Percentiles rank a stretch among this genome's conserved stretches.
phyloP scores from a whole-genome alignment of 2,888 invertebrate genomes.

The Habroteleia sp. region DNA sequence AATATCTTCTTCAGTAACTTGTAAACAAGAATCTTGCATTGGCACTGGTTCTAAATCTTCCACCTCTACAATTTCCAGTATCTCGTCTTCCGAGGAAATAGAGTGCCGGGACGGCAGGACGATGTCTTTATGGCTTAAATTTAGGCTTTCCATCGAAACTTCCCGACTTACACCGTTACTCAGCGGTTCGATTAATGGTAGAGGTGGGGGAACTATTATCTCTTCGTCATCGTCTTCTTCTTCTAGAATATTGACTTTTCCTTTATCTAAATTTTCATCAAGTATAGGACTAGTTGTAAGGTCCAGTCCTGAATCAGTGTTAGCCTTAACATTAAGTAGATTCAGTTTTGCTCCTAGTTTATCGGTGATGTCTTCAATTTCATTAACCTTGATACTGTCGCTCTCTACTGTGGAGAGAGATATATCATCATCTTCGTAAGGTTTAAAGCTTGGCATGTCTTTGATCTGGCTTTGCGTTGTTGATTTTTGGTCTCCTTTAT shows the following conservation, averaged over 20 bases:
- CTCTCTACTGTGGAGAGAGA: conserved; percentile 76
- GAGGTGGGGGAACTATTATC: conserved; percentile 90
- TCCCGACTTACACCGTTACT: conserved; percentile 86
- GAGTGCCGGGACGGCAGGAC: conserved; percentile 84
- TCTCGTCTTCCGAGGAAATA: conserved; percentile 86
- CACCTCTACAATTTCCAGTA: conserved; percentile 90
- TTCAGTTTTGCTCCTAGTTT: conserved; percentile 77
- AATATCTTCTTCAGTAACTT: conserved; percentile 96
- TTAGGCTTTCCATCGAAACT: conserved; percentile 91
- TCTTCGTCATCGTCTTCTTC: conserved; percentile 90
- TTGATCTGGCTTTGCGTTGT: conserved; percentile 82
- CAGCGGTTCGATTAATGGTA: conserved; percentile 89
- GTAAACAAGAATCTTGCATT: conserved; percentile 92
- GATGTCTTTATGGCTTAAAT: conserved; percentile 88
- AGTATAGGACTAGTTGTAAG: conserved; percentile 76
- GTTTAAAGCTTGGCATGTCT: conserved; percentile 85
- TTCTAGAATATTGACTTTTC: conserved; percentile 75
- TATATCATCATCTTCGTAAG: conserved; percentile 82
- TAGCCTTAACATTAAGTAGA: conserved; percentile 76
- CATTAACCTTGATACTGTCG: conserved; percentile 76
- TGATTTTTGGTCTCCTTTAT: conserved; percentile 80
- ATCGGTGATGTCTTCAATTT: conserved; percentile 78
- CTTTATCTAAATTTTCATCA: conserved; percentile 74
- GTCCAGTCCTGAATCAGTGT: conserved; percentile 78
- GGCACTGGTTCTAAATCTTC: conserved; percentile 92